These are phyloP conservation scores for Drosophila incognita DNA, from an alignment of 2,888 invertebrate genomes.

Conservation along the genomic window DNA sequence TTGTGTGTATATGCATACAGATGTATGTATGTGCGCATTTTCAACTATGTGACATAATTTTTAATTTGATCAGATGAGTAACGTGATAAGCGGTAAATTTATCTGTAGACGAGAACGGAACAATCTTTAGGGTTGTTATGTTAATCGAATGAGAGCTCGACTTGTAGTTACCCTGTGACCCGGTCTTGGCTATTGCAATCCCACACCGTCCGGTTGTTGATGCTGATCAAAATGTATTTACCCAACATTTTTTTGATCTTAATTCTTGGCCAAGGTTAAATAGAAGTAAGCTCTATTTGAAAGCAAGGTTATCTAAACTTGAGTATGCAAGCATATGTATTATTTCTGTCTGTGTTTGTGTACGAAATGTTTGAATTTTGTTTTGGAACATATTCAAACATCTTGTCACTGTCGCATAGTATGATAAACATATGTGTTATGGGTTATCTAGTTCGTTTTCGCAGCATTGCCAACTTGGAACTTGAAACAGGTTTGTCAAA, in stretches of 20 bases:
- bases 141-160: neutral
- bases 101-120: neutral
- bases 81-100: neutral
- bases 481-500: neutral
- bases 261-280: neutral
- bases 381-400: slow-evolving; percentile 8
- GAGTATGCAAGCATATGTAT: neutral
- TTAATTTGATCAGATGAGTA: neutral
- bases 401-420: neutral
- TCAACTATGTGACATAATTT: neutral
- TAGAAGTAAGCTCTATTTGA: neutral
- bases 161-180: neutral
- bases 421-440: neutral
- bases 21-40: neutral
- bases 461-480: neutral
- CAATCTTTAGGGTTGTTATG: neutral
- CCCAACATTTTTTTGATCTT: neutral
- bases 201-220: neutral
- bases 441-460: slow-evolving; percentile 10
- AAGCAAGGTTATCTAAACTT: neutral
- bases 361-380: neutral
- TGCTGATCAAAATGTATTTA: neutral
- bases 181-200: neutral
- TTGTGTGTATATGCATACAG: neutral
- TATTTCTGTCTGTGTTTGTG: neutral